Conservation (phyloP, 2,113 vertebrate species). For the Coracopsis vasa region DNA sequence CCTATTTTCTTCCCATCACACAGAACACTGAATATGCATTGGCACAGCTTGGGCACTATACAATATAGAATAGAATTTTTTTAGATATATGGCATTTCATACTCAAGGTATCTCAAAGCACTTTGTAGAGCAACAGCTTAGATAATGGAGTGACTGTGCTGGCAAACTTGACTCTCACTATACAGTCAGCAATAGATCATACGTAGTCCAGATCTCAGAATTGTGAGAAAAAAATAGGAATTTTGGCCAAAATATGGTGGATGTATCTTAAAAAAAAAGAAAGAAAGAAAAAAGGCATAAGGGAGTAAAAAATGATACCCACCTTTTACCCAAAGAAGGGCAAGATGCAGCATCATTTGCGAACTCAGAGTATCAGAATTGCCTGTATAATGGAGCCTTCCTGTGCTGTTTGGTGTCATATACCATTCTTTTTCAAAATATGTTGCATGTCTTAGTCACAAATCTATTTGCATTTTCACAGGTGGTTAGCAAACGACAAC, state of each 20-base stretch:
- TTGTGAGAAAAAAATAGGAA: constrained; percentile 17
- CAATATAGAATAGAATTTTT: constrained; percentile 56
- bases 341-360: not conserved
- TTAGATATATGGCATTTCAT: constrained; percentile 67
- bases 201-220: not conserved
- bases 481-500: not conserved
- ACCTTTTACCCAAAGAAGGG: not conserved
- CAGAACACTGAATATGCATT: constrained; percentile 67
- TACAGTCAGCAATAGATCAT: constrained; percentile 54
- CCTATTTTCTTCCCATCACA: not conserved
- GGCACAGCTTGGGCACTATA: constrained; percentile 31
- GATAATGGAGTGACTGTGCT: constrained; percentile 67
- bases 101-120: constrained; percentile 66
- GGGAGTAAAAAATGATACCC: not conserved
- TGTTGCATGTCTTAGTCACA: not conserved
- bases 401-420: not conserved
- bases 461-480: not conserved
- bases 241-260: constrained; percentile 39
- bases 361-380: not conserved
- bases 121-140: constrained; percentile 65
- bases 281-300: not conserved
- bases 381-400: not conserved
- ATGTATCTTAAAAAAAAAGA: not conserved
- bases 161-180: constrained; percentile 66
- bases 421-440: not conserved